phyloP scores from a whole-genome alignment of 2,797 vertebrate species.

The Silurus aristotelis region DNA sequence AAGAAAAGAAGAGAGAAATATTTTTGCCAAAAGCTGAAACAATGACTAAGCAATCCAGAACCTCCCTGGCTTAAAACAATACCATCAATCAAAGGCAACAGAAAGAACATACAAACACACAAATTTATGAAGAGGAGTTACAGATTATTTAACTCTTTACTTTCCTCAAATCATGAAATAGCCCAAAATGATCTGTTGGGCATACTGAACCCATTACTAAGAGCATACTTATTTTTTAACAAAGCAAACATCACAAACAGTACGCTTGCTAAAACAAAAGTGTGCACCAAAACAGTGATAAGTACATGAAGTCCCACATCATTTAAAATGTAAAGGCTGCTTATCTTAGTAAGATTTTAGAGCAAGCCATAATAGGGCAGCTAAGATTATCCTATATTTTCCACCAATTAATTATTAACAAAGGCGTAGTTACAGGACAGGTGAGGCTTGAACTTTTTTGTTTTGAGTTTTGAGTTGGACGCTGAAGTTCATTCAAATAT shows the following conservation, averaged over 20 bases:
- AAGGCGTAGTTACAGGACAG: not conserved
- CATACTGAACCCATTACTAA: slow-evolving; percentile 13
- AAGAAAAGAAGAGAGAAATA: slow-evolving; percentile 11
- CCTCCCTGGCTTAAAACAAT: slow-evolving; percentile 78
- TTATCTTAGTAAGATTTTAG: no score
- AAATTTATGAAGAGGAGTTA: slow-evolving; percentile 53
- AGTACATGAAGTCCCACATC: no score
- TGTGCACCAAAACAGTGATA: no score
- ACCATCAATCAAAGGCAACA: slow-evolving; percentile 74
- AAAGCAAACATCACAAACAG: not conserved
- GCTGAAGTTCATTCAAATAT: no score
- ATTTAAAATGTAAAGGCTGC: no score
- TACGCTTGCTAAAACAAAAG: not conserved
- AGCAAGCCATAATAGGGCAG: no score
- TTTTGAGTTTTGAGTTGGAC: not conserved
- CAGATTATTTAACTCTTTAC: slow-evolving; percentile 50
- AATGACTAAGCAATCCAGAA: slow-evolving; percentile 73
- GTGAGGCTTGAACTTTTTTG: not conserved
- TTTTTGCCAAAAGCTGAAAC: slow-evolving; percentile 75
- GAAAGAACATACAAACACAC: slow-evolving; percentile 62
- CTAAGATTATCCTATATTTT: no score
- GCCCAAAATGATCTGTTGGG: not conserved
- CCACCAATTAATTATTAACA: not conserved
- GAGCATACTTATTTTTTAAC: not conserved
- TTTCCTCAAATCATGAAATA: not conserved